These are phyloP conservation scores for Acanthaster planci DNA, from an alignment of 35 echinoderm and acorn worm genomes.

Conservation along the genomic window DNA sequence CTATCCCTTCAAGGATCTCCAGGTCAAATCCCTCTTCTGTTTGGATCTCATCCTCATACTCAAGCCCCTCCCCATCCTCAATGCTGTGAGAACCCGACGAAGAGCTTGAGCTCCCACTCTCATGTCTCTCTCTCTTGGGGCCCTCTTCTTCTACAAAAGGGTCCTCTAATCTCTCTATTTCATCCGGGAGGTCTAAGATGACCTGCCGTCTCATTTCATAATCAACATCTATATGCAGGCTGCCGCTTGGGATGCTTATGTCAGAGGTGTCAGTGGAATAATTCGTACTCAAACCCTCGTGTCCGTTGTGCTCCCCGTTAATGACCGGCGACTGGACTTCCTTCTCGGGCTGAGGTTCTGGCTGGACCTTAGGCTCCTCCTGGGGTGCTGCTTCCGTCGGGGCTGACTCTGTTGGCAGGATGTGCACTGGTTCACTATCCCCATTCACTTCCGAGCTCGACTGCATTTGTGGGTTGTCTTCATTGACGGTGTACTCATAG, in stretches of 20 bases:
- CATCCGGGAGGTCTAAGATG: constrained; percentile 24
- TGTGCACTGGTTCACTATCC: constrained; percentile 20
- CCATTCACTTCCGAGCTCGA: constrained; percentile 23
- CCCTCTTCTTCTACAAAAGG: not conserved
- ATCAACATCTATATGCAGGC: constrained; percentile 53
- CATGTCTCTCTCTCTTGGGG: not conserved
- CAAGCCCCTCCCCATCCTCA: constrained; percentile 32
- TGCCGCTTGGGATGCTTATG: constrained; percentile 49
- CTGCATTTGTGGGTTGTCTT: constrained; percentile 58
- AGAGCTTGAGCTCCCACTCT: constrained; percentile 15
- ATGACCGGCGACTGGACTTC: constrained; percentile 31
- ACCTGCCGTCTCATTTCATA: constrained; percentile 32
- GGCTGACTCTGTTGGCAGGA: not conserved
- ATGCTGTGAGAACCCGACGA: constrained; percentile 54
- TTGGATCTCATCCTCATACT: constrained; percentile 41
- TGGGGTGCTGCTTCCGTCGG: constrained; percentile 11
- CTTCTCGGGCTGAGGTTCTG: constrained; percentile 26
- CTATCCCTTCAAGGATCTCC: not conserved
- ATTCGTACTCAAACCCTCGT: constrained; percentile 77
- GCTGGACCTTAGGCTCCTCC: constrained; percentile 6
- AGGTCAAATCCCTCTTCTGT: constrained; percentile 20
- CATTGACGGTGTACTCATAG: constrained; percentile 87
- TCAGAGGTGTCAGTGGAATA: constrained; percentile 50
- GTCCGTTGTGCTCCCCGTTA: constrained; percentile 25
- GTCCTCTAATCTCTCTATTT: constrained; percentile 3